A percentile compares a stretch with the other conserved stretches of the same genome.
phyloP scores from a whole-genome alignment of 2,888 invertebrate genomes.

The Lasioglossum malachurum region DNA sequence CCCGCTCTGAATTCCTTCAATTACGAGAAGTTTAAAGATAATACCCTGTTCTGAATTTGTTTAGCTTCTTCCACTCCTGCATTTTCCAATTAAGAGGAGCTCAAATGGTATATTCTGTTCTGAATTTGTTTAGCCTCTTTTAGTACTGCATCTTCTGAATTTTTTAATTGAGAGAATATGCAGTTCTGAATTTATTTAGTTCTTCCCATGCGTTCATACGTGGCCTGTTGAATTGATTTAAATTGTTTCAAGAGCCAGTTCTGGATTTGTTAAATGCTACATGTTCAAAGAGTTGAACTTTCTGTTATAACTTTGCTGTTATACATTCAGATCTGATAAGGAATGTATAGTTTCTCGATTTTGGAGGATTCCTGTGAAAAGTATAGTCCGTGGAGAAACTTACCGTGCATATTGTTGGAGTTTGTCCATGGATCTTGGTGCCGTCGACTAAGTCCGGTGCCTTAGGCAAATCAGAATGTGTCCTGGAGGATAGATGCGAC shows the following conservation, averaged over 20 bases:
- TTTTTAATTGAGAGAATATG: background rate
- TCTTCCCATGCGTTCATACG: background rate
- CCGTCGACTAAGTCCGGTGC: conserved; percentile 70
- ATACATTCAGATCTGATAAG: too few species aligned
- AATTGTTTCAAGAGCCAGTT: background rate
- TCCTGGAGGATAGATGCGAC: conserved; percentile 68
- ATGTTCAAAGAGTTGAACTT: too few species aligned
- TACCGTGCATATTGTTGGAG: conserved; percentile 83
- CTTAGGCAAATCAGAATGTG: conserved; percentile 72
- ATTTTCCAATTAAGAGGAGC: background rate
- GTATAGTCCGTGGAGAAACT: conserved; percentile 66
- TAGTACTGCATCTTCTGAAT: background rate
- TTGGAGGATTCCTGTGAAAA: background rate
- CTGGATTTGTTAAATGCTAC: too few species aligned
- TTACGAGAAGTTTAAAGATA: background rate
- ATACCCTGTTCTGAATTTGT: background rate
- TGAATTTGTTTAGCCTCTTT: background rate
- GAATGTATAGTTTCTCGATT: too few species aligned
- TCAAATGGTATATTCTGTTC: background rate
- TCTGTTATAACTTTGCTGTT: too few species aligned
- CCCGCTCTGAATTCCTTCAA: background rate
- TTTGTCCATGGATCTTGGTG: conserved; percentile 81
- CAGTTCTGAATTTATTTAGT: background rate
- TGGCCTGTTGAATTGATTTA: background rate
- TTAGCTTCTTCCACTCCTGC: background rate